These are phyloP conservation scores for Octopus bimaculoides DNA, from an alignment of 1,140 invertebrate genomes.

Conservation along the genomic window DNA sequence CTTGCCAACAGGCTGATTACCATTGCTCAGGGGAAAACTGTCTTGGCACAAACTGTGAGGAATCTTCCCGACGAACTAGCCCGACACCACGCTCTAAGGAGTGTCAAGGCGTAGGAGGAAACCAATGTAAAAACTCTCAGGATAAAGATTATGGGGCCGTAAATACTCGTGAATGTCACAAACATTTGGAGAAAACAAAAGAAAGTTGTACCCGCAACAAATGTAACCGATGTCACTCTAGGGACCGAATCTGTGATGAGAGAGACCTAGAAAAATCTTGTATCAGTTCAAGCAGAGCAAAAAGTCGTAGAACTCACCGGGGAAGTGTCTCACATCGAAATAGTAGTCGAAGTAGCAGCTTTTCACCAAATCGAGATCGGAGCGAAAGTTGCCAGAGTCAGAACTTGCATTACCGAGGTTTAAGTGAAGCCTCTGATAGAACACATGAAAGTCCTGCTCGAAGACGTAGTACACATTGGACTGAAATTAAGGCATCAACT, in stretches of 20 bases:
- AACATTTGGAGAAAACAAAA: neutral
- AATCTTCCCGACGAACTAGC: neutral
- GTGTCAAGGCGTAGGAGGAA: neutral
- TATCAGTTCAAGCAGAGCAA: neutral
- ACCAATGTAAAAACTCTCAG: neutral
- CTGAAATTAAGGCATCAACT: no score
- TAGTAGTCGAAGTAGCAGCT: neutral
- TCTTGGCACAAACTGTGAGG: neutral
- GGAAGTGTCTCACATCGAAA: neutral
- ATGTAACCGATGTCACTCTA: neutral
- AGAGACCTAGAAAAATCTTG: neutral
- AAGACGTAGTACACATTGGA: no score
- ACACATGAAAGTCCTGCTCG: no score
- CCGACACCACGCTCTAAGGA: neutral
- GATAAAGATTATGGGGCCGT: neutral
- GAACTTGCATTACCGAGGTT: neutral
- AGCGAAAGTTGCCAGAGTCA: neutral
- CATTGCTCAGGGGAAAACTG: neutral
- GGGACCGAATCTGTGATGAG: neutral
- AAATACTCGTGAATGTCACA: neutral
- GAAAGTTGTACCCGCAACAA: neutral
- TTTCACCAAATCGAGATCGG: neutral
- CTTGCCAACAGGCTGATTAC: neutral
- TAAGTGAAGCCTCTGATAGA: neutral
- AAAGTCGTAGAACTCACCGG: neutral